A percentile compares a stretch with the other conserved stretches of the same genome.
Evolutionary conservation across 2,113 vertebrate genomes (phyloP).

Genomic region (Xenus cinereus): DNA sequence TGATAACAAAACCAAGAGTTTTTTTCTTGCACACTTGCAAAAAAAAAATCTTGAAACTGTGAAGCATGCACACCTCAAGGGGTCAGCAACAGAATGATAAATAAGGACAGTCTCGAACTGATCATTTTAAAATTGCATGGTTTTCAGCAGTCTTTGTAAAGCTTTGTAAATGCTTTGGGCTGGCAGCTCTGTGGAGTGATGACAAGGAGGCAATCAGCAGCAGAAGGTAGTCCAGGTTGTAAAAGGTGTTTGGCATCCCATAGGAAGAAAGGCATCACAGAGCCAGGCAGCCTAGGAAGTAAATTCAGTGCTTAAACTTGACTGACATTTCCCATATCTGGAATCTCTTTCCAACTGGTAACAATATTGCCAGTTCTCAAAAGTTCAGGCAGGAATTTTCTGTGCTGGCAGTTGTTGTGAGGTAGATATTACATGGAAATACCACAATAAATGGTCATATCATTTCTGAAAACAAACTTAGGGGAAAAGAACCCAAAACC

Average conservation of each 20-base stretch:
- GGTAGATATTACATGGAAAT: neutral
- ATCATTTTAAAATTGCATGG: neutral
- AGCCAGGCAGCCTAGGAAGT: neutral
- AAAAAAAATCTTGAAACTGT: neutral
- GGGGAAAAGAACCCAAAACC: neutral
- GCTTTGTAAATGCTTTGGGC: neutral
- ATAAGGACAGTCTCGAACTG: neutral
- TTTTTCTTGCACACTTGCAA: neutral
- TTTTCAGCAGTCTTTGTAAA: neutral
- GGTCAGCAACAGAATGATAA: neutral
- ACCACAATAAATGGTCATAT: neutral
- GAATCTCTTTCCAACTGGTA: neutral
- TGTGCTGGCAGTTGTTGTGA: fast-evolving
- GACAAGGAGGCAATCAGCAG: neutral
- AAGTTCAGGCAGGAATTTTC: neutral
- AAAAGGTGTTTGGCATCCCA: neutral
- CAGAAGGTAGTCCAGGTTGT: neutral
- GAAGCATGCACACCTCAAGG: neutral
- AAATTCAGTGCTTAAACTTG: neutral
- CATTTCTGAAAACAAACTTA: neutral
- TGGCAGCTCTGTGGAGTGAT: neutral
- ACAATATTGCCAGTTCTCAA: neutral
- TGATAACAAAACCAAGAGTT: fast-evolving
- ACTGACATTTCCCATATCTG: neutral
- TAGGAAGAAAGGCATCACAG: neutral